Evolutionary conservation across 2,113 vertebrate species (phyloP).

Genomic region (Spea multiplicata): DNA sequence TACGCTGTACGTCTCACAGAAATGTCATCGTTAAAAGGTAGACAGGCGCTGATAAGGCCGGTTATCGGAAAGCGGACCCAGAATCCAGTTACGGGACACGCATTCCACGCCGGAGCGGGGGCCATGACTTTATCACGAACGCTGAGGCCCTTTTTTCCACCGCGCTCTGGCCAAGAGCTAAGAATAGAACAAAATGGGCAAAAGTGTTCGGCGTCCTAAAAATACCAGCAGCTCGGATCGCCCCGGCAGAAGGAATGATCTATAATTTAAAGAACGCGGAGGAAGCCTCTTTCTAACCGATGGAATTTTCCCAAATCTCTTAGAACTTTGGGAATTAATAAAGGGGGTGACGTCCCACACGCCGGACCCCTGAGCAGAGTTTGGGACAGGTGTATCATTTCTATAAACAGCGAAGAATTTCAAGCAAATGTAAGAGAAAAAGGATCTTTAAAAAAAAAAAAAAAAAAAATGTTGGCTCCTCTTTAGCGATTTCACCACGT

Average conservation of each 20-base stretch:
- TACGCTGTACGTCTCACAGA: neutral
- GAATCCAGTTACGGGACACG: constrained; percentile 50
- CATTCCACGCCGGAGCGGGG: constrained; percentile 55
- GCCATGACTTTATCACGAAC: constrained; percentile 56
- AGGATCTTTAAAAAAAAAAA: too few relatives aligned
- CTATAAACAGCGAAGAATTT: too few relatives aligned
- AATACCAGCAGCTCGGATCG: constrained; percentile 67
- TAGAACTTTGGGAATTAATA: too few relatives aligned
- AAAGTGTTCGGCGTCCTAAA: constrained; percentile 65
- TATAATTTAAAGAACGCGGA: neutral
- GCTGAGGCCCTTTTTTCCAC: constrained; percentile 66
- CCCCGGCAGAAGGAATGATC: constrained; percentile 1
- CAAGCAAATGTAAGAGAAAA: too few relatives aligned
- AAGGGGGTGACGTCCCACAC: too few relatives aligned
- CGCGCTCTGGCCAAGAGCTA: constrained; percentile 60
- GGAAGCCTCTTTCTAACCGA: neutral
- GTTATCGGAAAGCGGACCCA: constrained; percentile 37
- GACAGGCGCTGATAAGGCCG: constrained; percentile 55
- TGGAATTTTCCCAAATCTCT: too few relatives aligned
- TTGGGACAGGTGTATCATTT: too few relatives aligned
- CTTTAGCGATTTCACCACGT: too few relatives aligned
- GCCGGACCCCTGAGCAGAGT: too few relatives aligned
- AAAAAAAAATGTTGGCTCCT: too few relatives aligned
- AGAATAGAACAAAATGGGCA: constrained; percentile 61
- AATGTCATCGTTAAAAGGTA: constrained; percentile 55